Conservation (phyloP, 2,888 invertebrate species). For the Aromia moschata region DNA sequence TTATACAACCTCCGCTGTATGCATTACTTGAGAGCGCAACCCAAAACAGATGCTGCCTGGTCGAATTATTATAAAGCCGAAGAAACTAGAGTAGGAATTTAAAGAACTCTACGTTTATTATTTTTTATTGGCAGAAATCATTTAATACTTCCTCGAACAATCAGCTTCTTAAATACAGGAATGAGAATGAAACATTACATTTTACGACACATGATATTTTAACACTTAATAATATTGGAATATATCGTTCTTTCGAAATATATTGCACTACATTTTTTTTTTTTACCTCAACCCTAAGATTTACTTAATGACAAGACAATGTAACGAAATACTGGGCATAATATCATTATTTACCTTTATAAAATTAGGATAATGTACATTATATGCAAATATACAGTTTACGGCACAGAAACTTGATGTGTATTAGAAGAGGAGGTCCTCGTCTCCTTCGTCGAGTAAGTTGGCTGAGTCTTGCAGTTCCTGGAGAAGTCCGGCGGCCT, state of each 20-base stretch:
- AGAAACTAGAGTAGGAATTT: no score
- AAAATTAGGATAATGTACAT: slow-evolving; percentile 15
- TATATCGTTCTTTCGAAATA: neutral
- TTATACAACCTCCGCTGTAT: no score
- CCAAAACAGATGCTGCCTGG: no score
- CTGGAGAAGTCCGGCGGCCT: slow-evolving; percentile 39
- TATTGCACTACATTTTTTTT: neutral
- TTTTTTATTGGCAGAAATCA: no score
- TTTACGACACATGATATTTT: no score
- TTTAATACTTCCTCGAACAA: no score
- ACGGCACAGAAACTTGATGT: neutral
- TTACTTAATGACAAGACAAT: neutral
- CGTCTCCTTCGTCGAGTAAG: slow-evolving; percentile 54
- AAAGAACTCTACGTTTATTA: no score
- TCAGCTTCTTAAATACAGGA: no score
- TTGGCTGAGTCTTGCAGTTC: slow-evolving; percentile 39
- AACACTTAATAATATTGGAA: neutral
- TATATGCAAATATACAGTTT: slow-evolving; percentile 9
- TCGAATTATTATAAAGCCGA: no score
- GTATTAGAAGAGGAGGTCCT: slow-evolving; percentile 53
- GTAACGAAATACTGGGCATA: slow-evolving; percentile 13
- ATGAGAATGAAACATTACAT: no score
- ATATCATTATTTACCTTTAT: slow-evolving; percentile 2
- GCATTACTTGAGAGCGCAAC: no score
- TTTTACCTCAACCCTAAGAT: slow-evolving; percentile 8